Percentiles rank a stretch among this genome's conserved stretches.
Evolutionary conservation across 2,113 vertebrate genomes (phyloP).

Genomic region (Passer montanus): DNA sequence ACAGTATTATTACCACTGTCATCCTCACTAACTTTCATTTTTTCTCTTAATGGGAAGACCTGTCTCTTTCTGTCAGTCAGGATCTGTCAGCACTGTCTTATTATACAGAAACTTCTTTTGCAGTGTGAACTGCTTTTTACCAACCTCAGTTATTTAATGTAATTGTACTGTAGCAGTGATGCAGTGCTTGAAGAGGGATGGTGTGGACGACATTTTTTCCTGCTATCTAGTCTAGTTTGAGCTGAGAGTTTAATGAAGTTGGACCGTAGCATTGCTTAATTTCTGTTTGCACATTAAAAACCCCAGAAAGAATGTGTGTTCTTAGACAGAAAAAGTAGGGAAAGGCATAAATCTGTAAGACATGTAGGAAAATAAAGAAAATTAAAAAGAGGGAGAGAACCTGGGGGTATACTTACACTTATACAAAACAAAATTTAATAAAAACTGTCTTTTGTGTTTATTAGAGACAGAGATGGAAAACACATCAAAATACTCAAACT

Average conservation of each 20-base stretch:
- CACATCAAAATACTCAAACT: not conserved
- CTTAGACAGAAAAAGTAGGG: not conserved
- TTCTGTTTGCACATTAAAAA: not conserved
- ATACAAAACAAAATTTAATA: not conserved
- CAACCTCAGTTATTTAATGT: not conserved
- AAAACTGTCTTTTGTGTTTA: not conserved
- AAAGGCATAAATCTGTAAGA: not conserved
- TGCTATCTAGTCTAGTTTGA: not conserved
- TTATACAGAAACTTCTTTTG: constrained; percentile 25
- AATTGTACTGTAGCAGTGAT: not conserved
- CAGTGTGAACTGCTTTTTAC: constrained; percentile 4
- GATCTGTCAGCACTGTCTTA: not conserved
- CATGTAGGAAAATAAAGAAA: not conserved
- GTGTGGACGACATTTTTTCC: not conserved
- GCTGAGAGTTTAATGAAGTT: not conserved
- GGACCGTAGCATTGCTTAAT: not conserved
- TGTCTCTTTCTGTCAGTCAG: constrained; percentile 44
- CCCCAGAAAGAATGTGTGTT: not conserved
- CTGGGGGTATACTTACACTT: rapidly evolving
- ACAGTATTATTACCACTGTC: constrained; percentile 7
- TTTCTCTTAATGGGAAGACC: constrained; percentile 12
- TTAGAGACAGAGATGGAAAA: not conserved
- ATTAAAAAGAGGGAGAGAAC: not conserved
- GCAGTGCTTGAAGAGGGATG: not conserved
- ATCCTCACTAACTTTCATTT: constrained; percentile 19